Evolutionary conservation across 1,140 invertebrate species (phyloP), one percentile per base, ranked within the genome.

Genomic region (Pseudobourletiella spinata): DNA sequence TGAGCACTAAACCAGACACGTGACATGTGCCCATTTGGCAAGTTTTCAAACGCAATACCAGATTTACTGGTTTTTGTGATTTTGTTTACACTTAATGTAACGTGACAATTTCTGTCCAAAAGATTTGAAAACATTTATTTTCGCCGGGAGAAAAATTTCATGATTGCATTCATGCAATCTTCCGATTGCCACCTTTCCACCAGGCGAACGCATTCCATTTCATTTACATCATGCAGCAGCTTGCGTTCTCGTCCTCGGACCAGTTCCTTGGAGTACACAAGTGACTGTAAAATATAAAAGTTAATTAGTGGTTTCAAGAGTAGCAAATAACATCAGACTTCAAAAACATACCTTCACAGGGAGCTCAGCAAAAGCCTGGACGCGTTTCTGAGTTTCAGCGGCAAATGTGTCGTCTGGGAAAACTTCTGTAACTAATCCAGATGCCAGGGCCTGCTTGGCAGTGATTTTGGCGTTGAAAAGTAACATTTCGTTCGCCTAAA

Each of bases 401-500:
- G 80, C 71, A 62, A 87, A 78, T 22, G 76, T 75, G 35, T 80
- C 73, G 56, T 79, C 72, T 35, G 83, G 79, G 57, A 84, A 83
- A 11, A 92, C 73, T 72, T 84, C 77, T 35, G 84, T 84, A 0
- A 94, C 80, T 42, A 95, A 80, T 42, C 87, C 85, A 70, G 79
- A 77, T 28, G 83, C 74, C 18, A 80, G 73, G 1, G 91, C 92
- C 76, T 91, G 84, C 56, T 78, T 60, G 4, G 90, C 89, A 63
- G 79, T 80, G 60, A 96, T 78, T 76, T 86, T 91, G 59, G 86
- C 79, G 65, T 87, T 87, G 61, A 94, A 86, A 26, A 89, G 74
- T 35, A 96, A 75, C 75, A 95, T 76, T 75, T 94, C 87, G 59
- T 78, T 80, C 24, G 91, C 90, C 82, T 89, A 72, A n/a, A n/a